Evolutionary conservation across 2,113 vertebrate species (phyloP).

Genomic region (Aix galericulata): DNA sequence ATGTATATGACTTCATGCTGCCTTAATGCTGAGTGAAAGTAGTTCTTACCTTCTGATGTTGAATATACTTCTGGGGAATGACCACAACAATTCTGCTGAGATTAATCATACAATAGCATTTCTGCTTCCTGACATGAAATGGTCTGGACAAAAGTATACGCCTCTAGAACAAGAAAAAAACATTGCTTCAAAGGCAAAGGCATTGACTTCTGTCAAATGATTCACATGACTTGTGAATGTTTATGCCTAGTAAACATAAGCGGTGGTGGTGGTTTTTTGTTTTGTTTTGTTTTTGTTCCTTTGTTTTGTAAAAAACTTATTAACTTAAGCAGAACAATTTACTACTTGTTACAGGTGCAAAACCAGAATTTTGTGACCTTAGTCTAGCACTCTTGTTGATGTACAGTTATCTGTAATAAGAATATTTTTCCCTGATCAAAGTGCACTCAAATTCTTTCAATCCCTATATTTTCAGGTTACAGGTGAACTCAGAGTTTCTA

Average conservation of each 20-base stretch:
- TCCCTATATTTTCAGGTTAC: neutral
- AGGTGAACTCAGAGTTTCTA: neutral
- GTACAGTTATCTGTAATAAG: neutral
- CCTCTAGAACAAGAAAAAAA: neutral
- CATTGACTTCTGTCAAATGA: neutral
- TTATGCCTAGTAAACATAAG: neutral
- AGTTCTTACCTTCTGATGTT: neutral
- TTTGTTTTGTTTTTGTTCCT: neutral
- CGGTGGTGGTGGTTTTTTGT: neutral
- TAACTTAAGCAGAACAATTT: neutral
- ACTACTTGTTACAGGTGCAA: neutral
- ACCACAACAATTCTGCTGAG: neutral
- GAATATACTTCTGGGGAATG: neutral
- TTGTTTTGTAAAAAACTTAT: neutral
- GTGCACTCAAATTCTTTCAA: neutral
- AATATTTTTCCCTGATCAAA: neutral
- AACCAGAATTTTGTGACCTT: neutral
- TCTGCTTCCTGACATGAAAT: neutral
- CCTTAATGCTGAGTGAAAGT: neutral
- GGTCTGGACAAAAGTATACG: neutral
- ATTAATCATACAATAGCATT: neutral
- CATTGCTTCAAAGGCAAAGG: neutral
- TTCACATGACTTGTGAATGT: neutral
- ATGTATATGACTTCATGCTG: conserved; percentile 25
- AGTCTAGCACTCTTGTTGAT: neutral